phyloP scores from a whole-genome alignment of 2,888 invertebrate species.

The Dioctria linearis region DNA sequence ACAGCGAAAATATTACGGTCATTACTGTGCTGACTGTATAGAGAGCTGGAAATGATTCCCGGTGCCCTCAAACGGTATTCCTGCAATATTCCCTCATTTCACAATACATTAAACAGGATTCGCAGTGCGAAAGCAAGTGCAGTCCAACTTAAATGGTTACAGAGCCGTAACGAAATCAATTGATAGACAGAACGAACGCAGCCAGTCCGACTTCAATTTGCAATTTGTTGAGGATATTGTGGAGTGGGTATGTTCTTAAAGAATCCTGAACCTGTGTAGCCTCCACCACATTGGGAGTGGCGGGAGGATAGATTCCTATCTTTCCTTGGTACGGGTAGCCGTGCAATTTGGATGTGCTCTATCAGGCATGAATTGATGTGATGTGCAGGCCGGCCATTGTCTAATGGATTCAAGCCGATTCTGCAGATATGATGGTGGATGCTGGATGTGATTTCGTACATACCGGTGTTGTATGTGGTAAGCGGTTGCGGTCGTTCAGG shows the following conservation, averaged over 20 bases:
- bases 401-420: slow-evolving; percentile 40
- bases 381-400: slow-evolving; percentile 28
- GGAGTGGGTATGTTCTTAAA: slow-evolving; percentile 28
- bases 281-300: background rate
- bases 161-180: slow-evolving; percentile 47
- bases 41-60: slow-evolving; percentile 11
- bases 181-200: slow-evolving; percentile 14
- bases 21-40: slow-evolving; percentile 26
- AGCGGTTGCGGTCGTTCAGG: slow-evolving; percentile 44
- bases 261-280: slow-evolving; percentile 7
- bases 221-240: background rate
- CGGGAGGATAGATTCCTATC: background rate
- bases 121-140: slow-evolving; percentile 49
- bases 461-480: slow-evolving; percentile 24
- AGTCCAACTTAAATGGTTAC: slow-evolving; percentile 17
- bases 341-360: slow-evolving; percentile 33
- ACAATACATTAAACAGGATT: slow-evolving; percentile 36
- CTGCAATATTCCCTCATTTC: slow-evolving; percentile 47
- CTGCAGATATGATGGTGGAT: background rate
- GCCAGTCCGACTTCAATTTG: slow-evolving; percentile 5
- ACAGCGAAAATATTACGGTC: slow-evolving; percentile 26
- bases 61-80: slow-evolving; percentile 9
- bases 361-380: slow-evolving; percentile 36
- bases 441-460: background rate
- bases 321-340: slow-evolving; percentile 6